Evolutionary conservation across 2,888 invertebrate genomes (phyloP).

Genomic region (Podabrus alpinus): DNA sequence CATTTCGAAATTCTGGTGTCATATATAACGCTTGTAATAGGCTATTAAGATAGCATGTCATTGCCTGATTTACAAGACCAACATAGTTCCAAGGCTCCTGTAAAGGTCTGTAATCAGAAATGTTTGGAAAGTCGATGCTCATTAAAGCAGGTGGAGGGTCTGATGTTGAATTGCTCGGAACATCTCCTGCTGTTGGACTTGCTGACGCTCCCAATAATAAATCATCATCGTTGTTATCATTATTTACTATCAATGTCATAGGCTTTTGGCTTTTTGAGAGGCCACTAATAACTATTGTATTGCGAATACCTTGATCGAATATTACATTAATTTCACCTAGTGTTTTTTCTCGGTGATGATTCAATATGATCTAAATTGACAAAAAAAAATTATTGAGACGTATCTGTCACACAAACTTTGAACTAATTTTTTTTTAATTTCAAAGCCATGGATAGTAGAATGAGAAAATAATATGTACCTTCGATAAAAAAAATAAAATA

Average conservation of each 20-base stretch:
- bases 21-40: slow-evolving; percentile 85
- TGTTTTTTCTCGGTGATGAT: slow-evolving; percentile 54
- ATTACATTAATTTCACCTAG: slow-evolving; percentile 54
- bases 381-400: neutral
- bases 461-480: slow-evolving; percentile 7
- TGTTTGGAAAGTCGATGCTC: slow-evolving; percentile 38
- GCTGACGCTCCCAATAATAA: slow-evolving; percentile 56
- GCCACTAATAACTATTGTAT: slow-evolving; percentile 39
- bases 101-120: slow-evolving; percentile 15
- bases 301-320: slow-evolving; percentile 48
- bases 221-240: slow-evolving; percentile 51
- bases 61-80: slow-evolving; percentile 86
- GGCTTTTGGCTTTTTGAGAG: slow-evolving; percentile 32
- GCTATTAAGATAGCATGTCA: slow-evolving; percentile 92
- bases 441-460: neutral
- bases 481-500: neutral
- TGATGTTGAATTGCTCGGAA: slow-evolving; percentile 26
- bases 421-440: too few species aligned
- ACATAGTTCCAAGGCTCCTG: slow-evolving; percentile 61
- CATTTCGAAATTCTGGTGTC: slow-evolving; percentile 92
- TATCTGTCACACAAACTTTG: neutral
- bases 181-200: slow-evolving; percentile 50
- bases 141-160: slow-evolving; percentile 34
- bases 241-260: slow-evolving; percentile 39
- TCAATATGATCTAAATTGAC: slow-evolving; percentile 52